Evolutionary conservation across 2,888 invertebrate genomes (phyloP).

Genomic region (Amorpha juglandis): DNA sequence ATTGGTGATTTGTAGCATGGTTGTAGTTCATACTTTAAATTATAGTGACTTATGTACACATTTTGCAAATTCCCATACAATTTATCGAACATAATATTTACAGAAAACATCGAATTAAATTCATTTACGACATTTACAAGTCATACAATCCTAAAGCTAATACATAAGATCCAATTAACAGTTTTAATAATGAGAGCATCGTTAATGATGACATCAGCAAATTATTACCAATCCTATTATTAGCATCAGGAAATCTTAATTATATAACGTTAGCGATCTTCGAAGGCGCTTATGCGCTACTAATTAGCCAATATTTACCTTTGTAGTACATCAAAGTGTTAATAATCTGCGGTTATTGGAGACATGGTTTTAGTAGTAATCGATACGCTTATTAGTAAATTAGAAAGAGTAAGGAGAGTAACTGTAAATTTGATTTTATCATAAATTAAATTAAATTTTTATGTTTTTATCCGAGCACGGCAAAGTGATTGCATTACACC

Average conservation of each 20-base stretch:
- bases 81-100: neutral
- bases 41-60: neutral
- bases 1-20: neutral
- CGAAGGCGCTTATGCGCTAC: conserved; percentile 62
- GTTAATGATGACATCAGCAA: conserved; percentile 13
- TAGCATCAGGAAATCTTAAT: conserved; percentile 65
- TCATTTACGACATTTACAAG: neutral
- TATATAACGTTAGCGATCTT: conserved; percentile 60
- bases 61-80: neutral
- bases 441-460: too few species aligned
- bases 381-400: neutral
- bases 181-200: conserved; percentile 6
- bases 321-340: conserved; percentile 70
- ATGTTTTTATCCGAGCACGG: too few species aligned
- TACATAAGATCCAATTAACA: neutral
- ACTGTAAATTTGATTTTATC: too few species aligned
- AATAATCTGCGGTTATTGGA: conserved; percentile 38
- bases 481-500: too few species aligned
- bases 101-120: neutral
- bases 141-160: neutral
- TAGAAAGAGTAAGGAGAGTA: neutral
- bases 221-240: conserved; percentile 37
- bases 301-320: conserved; percentile 73
- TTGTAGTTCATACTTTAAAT: neutral
- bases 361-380: neutral